Evolutionary conservation across 1,140 invertebrate species (phyloP), one percentile per base, ranked within the genome.

Genomic region (Steinernema khuongi): DNA sequence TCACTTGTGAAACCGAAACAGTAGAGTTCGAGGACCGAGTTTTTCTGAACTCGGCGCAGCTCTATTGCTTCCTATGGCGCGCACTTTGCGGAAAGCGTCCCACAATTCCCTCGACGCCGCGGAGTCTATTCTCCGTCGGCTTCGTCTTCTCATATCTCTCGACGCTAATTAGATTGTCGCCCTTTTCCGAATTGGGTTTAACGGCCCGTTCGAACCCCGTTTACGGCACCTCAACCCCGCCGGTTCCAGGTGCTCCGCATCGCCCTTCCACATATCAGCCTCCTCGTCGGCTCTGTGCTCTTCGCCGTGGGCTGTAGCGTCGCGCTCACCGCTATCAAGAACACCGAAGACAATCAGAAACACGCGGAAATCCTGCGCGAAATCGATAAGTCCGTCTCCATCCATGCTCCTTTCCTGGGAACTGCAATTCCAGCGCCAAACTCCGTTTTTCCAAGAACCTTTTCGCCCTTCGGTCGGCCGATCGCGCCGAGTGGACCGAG

Each of bases 191-290:
- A 60, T 60, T 60, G 19, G 50, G 50, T 60, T 60, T 60, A 41
- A 41, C 36, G 36, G 36, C n/a, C 50, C 14, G 50, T 17, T 26
- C 50, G 7, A 41, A 41, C 36, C 36, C 1, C 0, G 7, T 69
- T 67, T 70, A 26, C 29, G 29, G 67, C n/a, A n/a, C 50, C 11
- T 14, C 19, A 4, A 60, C 22, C 4, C 26, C 22, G 1, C 11
- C 19, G 28, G 30, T 78, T 79, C 41, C 32, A 84, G 83, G 82
- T 84, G 4, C 75, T 84, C 22, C 80, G 83, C 14, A 78, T 85
- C 18, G 81, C 82, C n/a, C 73, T 84, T 31, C 82, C 82, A 22
- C 82, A 84, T 69, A 80, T 84, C n/a, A 82, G 77, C n/a, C 72
- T 84, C 36, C 70, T 84, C n/a, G 43, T 85, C 26, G 79, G 83